Percentiles rank a stretch among this genome's conserved stretches.
Conservation (phyloP, 2,113 vertebrate species). For the Emydura subglobosa region DNA sequence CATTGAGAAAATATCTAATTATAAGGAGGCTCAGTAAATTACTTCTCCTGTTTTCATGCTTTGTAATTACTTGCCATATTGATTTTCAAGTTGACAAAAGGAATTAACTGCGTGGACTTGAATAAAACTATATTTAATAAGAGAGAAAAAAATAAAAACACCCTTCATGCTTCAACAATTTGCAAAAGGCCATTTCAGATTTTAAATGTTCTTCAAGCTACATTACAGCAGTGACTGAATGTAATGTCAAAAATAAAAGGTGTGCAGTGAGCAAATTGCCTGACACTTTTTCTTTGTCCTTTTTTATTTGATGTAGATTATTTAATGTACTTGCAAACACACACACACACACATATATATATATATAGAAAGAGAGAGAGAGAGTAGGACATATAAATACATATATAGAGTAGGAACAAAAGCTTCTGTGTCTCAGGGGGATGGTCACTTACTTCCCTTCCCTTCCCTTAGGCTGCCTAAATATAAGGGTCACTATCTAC, state of each 20-base stretch:
- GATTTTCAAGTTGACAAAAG: background rate
- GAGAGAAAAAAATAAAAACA: background rate
- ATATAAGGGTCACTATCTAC: background rate
- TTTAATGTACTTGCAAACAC: background rate
- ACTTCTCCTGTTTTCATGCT: background rate
- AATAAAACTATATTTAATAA: background rate
- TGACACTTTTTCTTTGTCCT: background rate
- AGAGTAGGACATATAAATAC: too few relatives aligned
- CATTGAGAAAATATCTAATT: background rate
- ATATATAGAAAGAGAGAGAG: too few relatives aligned
- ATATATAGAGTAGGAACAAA: background rate
- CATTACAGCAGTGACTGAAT: background rate
- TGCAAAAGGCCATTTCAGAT: background rate
- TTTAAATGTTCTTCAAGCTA: background rate
- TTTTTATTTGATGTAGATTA: background rate
- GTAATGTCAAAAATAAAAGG: background rate
- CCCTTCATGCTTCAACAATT: background rate
- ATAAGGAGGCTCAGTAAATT: background rate
- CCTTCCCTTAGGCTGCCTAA: background rate
- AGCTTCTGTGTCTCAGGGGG: background rate
- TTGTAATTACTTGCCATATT: background rate
- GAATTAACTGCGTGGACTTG: background rate
- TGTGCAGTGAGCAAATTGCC: background rate
- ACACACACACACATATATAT: background rate
- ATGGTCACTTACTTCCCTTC: background rate